Conservation (phyloP, 2,113 vertebrate genomes). For the Rhombomys opimus region DNA sequence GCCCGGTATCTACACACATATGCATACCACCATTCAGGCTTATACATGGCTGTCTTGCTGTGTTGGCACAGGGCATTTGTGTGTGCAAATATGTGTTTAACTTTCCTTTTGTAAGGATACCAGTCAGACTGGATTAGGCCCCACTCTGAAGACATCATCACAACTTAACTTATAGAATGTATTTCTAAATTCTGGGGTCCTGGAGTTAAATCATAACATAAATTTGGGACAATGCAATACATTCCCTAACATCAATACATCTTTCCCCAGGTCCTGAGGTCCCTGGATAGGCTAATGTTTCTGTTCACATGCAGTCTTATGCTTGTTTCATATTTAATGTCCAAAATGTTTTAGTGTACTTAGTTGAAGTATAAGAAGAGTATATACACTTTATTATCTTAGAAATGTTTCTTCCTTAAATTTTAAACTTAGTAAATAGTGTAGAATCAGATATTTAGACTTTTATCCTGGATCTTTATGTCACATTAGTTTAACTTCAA, state of each 20-base stretch:
- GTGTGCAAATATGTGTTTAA: not conserved
- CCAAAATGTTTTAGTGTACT: not conserved
- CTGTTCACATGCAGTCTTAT: not conserved
- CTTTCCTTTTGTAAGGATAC: not conserved
- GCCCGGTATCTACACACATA: not conserved
- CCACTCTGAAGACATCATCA: not conserved
- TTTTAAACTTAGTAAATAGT: not conserved
- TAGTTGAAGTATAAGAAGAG: not conserved
- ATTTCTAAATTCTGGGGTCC: not conserved
- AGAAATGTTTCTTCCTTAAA: not conserved
- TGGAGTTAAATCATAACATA: not conserved
- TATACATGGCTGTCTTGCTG: too few relatives aligned
- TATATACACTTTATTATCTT: not conserved
- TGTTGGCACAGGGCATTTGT: not conserved
- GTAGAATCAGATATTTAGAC: not conserved
- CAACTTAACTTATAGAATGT: not conserved
- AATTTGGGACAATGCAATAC: not conserved
- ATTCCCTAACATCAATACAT: not conserved
- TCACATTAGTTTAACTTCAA: constrained; percentile 10
- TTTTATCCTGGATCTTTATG: not conserved
- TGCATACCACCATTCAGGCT: too few relatives aligned
- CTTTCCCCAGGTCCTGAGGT: not conserved
- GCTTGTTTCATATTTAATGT: not conserved
- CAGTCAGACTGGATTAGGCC: not conserved
- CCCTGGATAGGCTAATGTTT: not conserved